phyloP scores from a whole-genome alignment of 2,113 vertebrate species.

The Chloropsis hardwickii region DNA sequence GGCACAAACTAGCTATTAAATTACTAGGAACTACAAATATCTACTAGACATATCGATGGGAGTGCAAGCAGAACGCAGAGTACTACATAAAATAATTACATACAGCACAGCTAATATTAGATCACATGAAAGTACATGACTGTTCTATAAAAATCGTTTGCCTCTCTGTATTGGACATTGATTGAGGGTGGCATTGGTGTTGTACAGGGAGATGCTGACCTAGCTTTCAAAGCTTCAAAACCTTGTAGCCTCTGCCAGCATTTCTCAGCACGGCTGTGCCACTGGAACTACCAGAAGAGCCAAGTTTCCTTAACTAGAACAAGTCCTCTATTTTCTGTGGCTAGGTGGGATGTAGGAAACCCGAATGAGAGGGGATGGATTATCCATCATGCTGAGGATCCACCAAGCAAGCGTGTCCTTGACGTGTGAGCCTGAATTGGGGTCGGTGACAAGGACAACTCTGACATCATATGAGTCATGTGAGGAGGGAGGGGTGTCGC shows the following conservation, averaged over 20 bases:
- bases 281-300: background rate
- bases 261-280: background rate
- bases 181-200: background rate
- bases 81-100: conserved; percentile 66
- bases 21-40: conserved; percentile 69
- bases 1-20: conserved; percentile 68
- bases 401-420: conserved; percentile 7
- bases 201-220: background rate
- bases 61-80: conserved; percentile 54
- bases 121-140: conserved; percentile 50
- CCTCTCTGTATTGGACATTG: conserved; percentile 5
- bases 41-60: conserved; percentile 64
- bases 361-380: background rate
- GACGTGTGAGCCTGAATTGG: conserved; percentile 53
- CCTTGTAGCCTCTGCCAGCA: background rate
- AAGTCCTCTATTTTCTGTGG: background rate
- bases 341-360: background rate
- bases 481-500: conserved; percentile 59
- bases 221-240: background rate
- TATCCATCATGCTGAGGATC: background rate
- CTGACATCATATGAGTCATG: conserved; percentile 69
- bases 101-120: conserved; percentile 65
- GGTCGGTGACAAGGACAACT: conserved; percentile 64
- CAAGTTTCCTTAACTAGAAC: background rate
- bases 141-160: conserved; percentile 40